Evolutionary conservation across 2,797 vertebrate species (phyloP), one percentile per base, ranked within the genome.

Genomic region (Eremophila alpestris): DNA sequence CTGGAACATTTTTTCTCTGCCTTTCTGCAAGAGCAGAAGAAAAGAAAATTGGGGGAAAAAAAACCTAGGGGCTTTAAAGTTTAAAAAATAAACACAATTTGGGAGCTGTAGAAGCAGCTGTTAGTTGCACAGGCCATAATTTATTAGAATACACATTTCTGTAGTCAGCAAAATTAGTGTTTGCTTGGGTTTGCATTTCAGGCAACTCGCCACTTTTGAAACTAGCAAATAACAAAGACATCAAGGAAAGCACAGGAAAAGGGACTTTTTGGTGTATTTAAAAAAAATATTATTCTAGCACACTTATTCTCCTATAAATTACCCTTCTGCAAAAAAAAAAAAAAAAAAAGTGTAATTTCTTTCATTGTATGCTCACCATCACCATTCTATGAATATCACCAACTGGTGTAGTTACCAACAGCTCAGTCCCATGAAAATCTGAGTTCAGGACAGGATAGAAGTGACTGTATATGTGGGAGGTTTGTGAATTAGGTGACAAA

Each of bases 101-200:
- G 84, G 94, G 90, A 89, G 70, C 87, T 93, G 67, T 94, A 93
- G 87, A 94, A 93, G 87, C 85, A 96, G 88, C 54, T 96, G 93
- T 71, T 96, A 95, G 93, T 90, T 74, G 70, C 71, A 86, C 56
- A 94, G 71, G 23, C 89, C 89, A 58, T 94, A 91, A 94, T 97
- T 96, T 96, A 90, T 95, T 91, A 94, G 85, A 91, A 96, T 94
- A 70, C 85, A 90, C 80, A 94, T 26, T 77, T 17, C 83, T 91
- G 87, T 82, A 93, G 93, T 97, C 96, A 97, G 95, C 95, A 96
- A 96, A 96, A 96, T 96, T 96, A 97, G 56, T 46, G 63, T 94
- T 96, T 94, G 74, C 94, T 95, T 90, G 80, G 49, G 91, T 94
- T 94, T 94, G 95, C 95, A 89, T 95, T 96, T 94, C 77, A 93